Evolutionary conservation across 2,113 vertebrate species (phyloP), one percentile per base, ranked within the genome.

Genomic region (Odocoileus hemionus): DNA sequence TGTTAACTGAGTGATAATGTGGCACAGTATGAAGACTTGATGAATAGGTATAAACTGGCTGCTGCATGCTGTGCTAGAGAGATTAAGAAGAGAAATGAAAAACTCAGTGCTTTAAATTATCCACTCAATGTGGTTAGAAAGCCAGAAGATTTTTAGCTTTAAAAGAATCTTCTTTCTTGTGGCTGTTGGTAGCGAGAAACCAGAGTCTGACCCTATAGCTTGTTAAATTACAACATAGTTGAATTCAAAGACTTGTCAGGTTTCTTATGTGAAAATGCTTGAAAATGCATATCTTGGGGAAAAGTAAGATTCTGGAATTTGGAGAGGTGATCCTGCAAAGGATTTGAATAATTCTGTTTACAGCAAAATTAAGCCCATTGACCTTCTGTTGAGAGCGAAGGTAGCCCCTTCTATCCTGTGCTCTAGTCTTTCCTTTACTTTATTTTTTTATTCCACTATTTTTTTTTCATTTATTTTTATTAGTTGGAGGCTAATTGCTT

Each of bases 161-260:
- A 50, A 85, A 76, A 84, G 33, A 86, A 74, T 91, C 70, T 89
- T 74, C 64, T 89, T 87, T 91, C 60, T 95, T 61, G 85, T 97
- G 85, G 50, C 60, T 33, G 14, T 26, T 67, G 47, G 54, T 82
- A 78, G 67, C 17, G 57, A 67, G 84, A 94, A 93, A 94, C 86
- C 58, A 50, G 52, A 90, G 79, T 45, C 61, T 89, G 92, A 64
- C 15, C 45, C n/a, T 70, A 16, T 86, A 86, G 28, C 50, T 86
- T 98, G 36, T 45, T 94, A 79, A 97, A 91, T 97, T 76, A 93
- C 16, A 55, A 33, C 21, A n/a, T 39, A 95, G 36, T 91, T 91
- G 67, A 88, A 79, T 91, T 91, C 43, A 85, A 86, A 90, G 55
- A 28, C 26, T 60, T 70, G 15, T 26, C 26, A 79, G 13, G 10